Evolutionary conservation across 1,140 invertebrate genomes (phyloP), one percentile per base, ranked within the genome.

Genomic region (Neodiprion pinetum): DNA sequence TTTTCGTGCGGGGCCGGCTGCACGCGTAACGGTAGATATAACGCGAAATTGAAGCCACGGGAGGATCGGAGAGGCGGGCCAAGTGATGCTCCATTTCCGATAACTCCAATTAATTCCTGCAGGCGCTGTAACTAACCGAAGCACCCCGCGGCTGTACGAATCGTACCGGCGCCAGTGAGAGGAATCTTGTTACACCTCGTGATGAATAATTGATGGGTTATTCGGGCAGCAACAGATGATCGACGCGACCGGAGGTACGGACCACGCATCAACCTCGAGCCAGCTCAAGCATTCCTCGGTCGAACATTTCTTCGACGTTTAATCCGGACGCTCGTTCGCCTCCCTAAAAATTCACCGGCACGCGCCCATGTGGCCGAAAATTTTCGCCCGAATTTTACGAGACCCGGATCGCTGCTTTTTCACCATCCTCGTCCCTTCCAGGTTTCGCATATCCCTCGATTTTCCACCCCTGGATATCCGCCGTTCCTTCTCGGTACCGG

Each of bases 11-110:
- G 28, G 28, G 5, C 28, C 1, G 28, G 28, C 28, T 40, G 28
- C 28, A 40, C 28, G 28, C 28, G 28, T 40, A 61, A 21, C 17
- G 53, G 53, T 5, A 61, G 2, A 40, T 40, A 40, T 40, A 14
- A 61, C 11, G 3, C 53, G 53, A 61, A 61, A 61, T 61, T 61
- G 53, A 61, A 61, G 53, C 53, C 28, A 40, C 28, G 28, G 28
- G 28, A 40, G n/a, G 53, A 61, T 17, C 53, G 11, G 53, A 40
- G 28, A 40, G 28, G 28, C 3, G 53, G 11, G n/a, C 53, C 11
- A 61, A 61, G 53, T 61, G 53, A 61, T 61, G 53, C 53, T 61
- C n/a, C 53, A 61, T 61, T 61, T 61, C 53, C 53, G 53, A 61
- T 61, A 61, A 61, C 53, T 61, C 53, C 53, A 61, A 61, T 61